These are phyloP conservation scores for Sorex araneus DNA, from an alignment of 2,113 vertebrate species.

Conservation along the genomic window DNA sequence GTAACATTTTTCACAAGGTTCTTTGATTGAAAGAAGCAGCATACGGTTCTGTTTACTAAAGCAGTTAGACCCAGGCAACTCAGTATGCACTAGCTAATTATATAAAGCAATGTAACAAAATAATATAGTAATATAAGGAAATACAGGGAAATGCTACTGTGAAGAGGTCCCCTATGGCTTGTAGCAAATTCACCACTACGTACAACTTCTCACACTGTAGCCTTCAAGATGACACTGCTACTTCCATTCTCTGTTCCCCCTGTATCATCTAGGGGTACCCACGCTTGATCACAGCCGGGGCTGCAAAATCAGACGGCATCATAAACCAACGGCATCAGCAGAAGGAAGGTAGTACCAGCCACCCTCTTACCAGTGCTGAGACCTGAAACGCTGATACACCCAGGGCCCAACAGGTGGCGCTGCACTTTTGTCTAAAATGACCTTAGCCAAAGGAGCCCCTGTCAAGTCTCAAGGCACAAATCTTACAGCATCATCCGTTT, in stretches of 20 bases:
- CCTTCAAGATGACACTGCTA: not conserved
- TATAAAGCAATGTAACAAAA: no score
- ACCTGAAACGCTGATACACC: not conserved
- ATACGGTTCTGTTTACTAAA: not conserved
- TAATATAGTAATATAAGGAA: no score
- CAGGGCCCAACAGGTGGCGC: not conserved
- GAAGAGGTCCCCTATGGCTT: not conserved
- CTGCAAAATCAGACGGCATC: not conserved
- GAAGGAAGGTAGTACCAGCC: not conserved
- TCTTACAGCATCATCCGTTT: not conserved
- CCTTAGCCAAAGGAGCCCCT: rapidly evolving
- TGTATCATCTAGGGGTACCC: not conserved
- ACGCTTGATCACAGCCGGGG: not conserved
- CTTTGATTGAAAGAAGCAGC: not conserved
- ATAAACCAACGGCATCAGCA: not conserved
- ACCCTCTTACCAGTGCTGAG: not conserved
- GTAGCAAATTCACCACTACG: not conserved
- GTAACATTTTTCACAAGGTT: not conserved
- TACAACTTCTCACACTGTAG: not conserved
- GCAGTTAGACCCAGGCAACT: not conserved
- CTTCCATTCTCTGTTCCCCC: not conserved
- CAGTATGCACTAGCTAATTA: not conserved
- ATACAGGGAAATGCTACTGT: not conserved
- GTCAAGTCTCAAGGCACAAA: not conserved
- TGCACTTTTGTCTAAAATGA: not conserved